Conservation (phyloP, 2,113 vertebrate species). For the Protobothrops flavoviridis region DNA sequence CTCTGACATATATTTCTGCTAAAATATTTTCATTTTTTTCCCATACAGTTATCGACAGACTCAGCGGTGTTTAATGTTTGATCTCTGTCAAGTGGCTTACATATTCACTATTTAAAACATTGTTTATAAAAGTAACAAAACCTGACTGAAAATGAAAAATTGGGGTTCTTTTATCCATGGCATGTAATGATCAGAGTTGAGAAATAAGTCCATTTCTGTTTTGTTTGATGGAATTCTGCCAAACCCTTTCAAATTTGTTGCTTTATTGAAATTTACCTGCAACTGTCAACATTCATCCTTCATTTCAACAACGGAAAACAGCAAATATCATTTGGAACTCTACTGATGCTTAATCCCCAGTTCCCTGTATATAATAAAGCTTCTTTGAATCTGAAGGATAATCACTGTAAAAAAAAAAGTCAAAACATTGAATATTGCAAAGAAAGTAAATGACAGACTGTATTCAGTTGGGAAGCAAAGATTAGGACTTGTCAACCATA, state of each 20-base stretch:
- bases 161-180: neutral
- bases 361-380: neutral
- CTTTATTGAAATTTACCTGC: neutral
- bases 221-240: neutral
- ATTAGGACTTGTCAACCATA: neutral
- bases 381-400: neutral
- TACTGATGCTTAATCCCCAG: neutral
- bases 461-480: neutral
- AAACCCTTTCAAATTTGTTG: neutral
- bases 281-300: neutral
- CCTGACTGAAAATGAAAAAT: neutral
- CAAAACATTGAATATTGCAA: neutral
- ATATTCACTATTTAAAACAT: neutral
- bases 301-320: neutral
- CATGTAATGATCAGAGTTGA: neutral
- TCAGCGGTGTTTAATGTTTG: neutral
- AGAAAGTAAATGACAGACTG: neutral
- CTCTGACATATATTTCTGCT: neutral
- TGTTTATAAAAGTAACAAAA: neutral
- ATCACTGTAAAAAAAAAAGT: neutral
- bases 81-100: neutral
- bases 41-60: slow-evolving; percentile 13
- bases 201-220: neutral
- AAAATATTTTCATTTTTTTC: neutral
- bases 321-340: neutral